A percentile compares a stretch with the other conserved stretches of the same genome.
Conservation (phyloP, 2,888 invertebrate species). For the Heliconius sara region DNA sequence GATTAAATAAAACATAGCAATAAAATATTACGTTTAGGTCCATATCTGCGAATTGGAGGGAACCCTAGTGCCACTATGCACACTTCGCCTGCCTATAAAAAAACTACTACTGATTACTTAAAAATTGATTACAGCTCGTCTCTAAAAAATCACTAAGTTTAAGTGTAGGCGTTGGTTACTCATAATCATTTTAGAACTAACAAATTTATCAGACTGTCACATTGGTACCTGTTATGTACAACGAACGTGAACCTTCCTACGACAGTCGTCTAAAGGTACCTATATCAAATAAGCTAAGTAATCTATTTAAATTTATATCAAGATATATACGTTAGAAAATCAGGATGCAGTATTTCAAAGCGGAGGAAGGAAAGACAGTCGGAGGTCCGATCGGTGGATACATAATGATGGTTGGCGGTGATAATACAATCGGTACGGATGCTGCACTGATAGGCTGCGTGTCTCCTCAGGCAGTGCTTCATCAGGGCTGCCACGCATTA, state of each 20-base stretch:
- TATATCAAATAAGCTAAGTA: neutral
- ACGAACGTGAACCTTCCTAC: neutral
- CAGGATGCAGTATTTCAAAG: conserved; percentile 51
- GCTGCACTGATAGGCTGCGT: conserved; percentile 47
- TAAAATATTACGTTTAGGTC: too few species aligned
- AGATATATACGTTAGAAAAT: conserved; percentile 36
- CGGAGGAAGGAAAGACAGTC: conserved; percentile 50
- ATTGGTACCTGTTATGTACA: neutral
- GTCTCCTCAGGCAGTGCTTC: conserved; percentile 49
- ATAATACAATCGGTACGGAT: conserved; percentile 51
- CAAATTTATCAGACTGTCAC: neutral
- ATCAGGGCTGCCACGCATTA: conserved; percentile 47
- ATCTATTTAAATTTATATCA: conserved; percentile 36
- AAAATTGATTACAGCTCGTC: neutral
- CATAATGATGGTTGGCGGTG: conserved; percentile 47
- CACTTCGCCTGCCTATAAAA: neutral
- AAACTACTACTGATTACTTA: neutral
- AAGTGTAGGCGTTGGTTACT: neutral
- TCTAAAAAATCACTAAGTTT: neutral
- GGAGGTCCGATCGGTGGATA: conserved; percentile 44
- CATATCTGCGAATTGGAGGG: neutral
- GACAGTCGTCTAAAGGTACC: neutral
- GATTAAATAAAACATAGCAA: too few species aligned
- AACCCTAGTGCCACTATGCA: neutral
- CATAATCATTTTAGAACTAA: neutral